Evolutionary conservation across 2,888 invertebrate species (phyloP).

Genomic region (Abrostola triplasia): DNA sequence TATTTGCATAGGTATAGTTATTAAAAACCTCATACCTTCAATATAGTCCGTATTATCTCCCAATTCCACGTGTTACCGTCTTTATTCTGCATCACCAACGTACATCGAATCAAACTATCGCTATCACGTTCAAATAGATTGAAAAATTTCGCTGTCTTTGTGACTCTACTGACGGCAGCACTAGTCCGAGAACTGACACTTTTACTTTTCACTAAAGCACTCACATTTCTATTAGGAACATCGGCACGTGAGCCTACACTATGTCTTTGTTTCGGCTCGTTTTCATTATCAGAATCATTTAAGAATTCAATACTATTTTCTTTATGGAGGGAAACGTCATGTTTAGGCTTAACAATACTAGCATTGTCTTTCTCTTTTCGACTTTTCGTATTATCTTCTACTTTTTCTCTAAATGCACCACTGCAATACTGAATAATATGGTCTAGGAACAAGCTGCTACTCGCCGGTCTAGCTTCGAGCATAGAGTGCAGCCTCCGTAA

Average conservation of each 20-base stretch:
- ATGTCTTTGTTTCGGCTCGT: slow-evolving; percentile 79
- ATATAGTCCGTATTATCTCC: slow-evolving; percentile 95
- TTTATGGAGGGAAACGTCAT: slow-evolving; percentile 65
- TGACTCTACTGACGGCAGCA: slow-evolving; percentile 79
- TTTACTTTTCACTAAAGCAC: slow-evolving; percentile 83
- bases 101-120: slow-evolving; percentile 92
- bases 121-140: slow-evolving; percentile 89
- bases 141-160: slow-evolving; percentile 82
- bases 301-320: slow-evolving; percentile 80
- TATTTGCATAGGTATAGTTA: not conserved
- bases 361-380: slow-evolving; percentile 82
- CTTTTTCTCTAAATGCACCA: slow-evolving; percentile 74
- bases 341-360: slow-evolving; percentile 70
- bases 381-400: slow-evolving; percentile 75
- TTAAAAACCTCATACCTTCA: slow-evolving; percentile 88
- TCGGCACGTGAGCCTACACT: slow-evolving; percentile 82
- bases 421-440: slow-evolving; percentile 91
- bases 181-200: slow-evolving; percentile 83
- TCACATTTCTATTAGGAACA: slow-evolving; percentile 81
- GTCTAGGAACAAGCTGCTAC: slow-evolving; percentile 94
- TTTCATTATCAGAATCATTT: slow-evolving; percentile 80
- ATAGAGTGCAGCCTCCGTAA: slow-evolving; percentile 93
- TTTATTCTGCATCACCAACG: slow-evolving; percentile 93
- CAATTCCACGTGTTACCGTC: slow-evolving; percentile 97
- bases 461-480: slow-evolving; percentile 94